Evolutionary conservation across 2,797 vertebrate genomes (phyloP).

Genomic region (Acropternis orthonyx): DNA sequence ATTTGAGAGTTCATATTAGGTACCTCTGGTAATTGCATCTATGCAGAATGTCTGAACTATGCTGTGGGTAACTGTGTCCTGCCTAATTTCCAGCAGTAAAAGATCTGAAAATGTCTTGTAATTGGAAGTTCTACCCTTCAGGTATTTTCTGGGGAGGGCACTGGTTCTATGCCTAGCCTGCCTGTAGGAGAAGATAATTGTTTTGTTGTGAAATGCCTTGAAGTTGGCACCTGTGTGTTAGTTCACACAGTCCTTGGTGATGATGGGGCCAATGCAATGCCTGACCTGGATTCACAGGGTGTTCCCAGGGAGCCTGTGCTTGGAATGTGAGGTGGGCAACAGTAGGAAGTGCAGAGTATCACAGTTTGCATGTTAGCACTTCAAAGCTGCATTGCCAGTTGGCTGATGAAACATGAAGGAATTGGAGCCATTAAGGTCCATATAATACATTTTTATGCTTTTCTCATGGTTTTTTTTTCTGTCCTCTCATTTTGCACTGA

Average conservation of each 20-base stretch:
- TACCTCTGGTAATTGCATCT: neutral
- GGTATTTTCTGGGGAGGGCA: neutral
- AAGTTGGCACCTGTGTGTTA: neutral
- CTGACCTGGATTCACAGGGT: fast-evolving
- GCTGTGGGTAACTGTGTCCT: neutral
- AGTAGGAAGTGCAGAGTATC: neutral
- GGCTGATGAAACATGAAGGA: neutral
- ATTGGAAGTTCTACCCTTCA: neutral
- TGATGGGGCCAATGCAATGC: neutral
- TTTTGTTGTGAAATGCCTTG: neutral
- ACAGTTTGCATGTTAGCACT: neutral
- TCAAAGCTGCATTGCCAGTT: neutral
- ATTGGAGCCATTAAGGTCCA: neutral
- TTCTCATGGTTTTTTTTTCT: neutral
- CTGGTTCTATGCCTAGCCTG: neutral
- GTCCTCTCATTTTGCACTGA: neutral
- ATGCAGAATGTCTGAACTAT: neutral
- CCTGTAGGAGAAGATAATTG: neutral
- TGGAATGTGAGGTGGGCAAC: neutral
- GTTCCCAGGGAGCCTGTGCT: neutral
- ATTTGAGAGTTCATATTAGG: neutral
- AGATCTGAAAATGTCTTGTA: neutral
- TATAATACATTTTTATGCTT: neutral
- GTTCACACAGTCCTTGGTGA: neutral
- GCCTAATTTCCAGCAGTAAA: neutral